Evolutionary conservation across 2,113 vertebrate genomes (phyloP).

Genomic region (Cololabis saira): DNA sequence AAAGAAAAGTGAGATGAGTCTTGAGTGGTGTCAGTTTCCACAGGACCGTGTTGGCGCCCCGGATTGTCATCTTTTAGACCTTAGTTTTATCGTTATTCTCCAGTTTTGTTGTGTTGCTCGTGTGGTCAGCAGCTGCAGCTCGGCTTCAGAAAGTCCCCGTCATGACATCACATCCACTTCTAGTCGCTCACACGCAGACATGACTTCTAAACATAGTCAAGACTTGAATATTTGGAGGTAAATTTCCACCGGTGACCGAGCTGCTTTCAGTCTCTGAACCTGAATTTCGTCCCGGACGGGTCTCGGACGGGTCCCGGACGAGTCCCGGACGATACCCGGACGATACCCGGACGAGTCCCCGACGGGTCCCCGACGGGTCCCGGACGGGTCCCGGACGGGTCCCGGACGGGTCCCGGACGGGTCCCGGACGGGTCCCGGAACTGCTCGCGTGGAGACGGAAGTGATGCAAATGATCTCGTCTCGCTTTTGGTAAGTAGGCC

Average conservation of each 20-base stretch:
- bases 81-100: neutral
- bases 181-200: neutral
- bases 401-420: too few species aligned
- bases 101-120: neutral
- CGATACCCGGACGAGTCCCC: too few species aligned
- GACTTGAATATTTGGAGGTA: neutral
- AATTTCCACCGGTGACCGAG: too few species aligned
- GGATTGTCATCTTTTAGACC: neutral
- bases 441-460: neutral
- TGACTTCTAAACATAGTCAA: accelerated
- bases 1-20: constrained; percentile 26
- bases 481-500: neutral
- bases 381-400: too few species aligned
- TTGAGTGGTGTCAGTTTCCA: neutral
- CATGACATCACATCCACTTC: neutral
- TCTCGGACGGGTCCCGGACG: too few species aligned
- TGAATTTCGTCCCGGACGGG: neutral
- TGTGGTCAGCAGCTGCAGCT: neutral
- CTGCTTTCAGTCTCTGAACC: neutral
- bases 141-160: neutral
- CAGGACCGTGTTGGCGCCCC: neutral
- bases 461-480: neutral
- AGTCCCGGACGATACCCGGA: too few species aligned
- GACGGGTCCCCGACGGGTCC: too few species aligned
- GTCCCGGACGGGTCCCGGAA: too few species aligned